These are phyloP conservation scores for Crossocerus cetratus DNA, from an alignment of 2,888 invertebrate species.

Conservation along the genomic window DNA sequence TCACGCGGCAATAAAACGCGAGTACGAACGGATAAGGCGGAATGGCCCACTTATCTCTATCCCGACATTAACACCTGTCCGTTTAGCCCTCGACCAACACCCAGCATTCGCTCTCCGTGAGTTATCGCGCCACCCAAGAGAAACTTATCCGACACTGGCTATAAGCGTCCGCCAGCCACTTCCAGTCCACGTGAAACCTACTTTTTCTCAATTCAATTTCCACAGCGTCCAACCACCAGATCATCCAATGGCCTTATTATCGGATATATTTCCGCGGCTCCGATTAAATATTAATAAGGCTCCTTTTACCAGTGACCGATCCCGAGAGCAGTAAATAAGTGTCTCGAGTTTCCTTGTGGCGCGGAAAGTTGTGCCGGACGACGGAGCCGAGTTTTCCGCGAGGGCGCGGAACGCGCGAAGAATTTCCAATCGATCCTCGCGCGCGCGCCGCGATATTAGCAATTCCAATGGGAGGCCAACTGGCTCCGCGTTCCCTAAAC, in stretches of 20 bases:
- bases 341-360: not conserved
- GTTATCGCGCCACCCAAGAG: too few species aligned
- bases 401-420: constrained; percentile 20
- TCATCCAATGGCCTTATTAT: not conserved
- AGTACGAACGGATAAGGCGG: constrained; percentile 17
- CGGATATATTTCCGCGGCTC: not conserved
- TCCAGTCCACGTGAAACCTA: too few species aligned
- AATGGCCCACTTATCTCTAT: constrained; percentile 29
- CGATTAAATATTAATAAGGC: constrained; percentile 11
- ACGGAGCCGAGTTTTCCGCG: constrained; percentile 19
- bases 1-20: constrained; percentile 8
- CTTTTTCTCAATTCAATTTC: too few species aligned
- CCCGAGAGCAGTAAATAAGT: constrained; percentile 1
- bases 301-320: not conserved
- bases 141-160: too few species aligned
- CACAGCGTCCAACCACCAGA: too few species aligned
- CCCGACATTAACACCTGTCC: constrained; percentile 46
- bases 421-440: constrained; percentile 29
- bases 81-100: not conserved
- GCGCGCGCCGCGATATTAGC: constrained; percentile 25
- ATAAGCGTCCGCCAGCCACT: too few species aligned
- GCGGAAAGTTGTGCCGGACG: constrained; percentile 4
- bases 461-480: constrained; percentile 41
- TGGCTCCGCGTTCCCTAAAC: constrained; percentile 28
- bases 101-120: too few species aligned